Percentiles rank a stretch among this genome's conserved stretches.
phyloP scores from a whole-genome alignment of 2,797 vertebrate genomes.

The Podargus strigoides region DNA sequence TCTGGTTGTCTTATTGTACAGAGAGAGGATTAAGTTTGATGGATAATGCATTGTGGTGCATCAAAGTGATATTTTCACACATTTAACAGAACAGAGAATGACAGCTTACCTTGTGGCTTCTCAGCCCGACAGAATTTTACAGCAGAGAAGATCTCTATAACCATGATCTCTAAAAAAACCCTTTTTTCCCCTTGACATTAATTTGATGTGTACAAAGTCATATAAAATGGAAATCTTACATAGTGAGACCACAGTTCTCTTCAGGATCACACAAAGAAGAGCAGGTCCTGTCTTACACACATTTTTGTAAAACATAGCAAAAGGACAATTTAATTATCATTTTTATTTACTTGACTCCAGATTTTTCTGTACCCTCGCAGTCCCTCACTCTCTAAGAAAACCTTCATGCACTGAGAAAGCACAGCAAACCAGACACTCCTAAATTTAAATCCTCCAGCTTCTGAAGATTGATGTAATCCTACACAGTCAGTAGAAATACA shows the following conservation, averaged over 20 bases:
- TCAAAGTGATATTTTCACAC: background rate
- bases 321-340: background rate
- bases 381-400: background rate
- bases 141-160: background rate
- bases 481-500: background rate
- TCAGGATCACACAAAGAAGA: background rate
- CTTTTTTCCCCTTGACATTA: fast-evolving
- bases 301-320: background rate
- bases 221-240: background rate
- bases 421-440: background rate
- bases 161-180: fast-evolving
- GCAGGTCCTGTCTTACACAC: fast-evolving
- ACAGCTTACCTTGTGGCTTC: background rate
- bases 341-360: background rate
- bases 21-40: background rate
- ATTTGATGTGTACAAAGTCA: background rate
- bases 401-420: background rate
- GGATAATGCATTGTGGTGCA: background rate
- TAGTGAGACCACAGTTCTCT: background rate
- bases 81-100: background rate
- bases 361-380: background rate
- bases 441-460: background rate
- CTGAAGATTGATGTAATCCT: background rate
- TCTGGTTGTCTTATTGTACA: background rate
- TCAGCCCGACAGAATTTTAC: background rate